Evolutionary conservation across 2,888 invertebrate genomes (phyloP).

Genomic region (Laothoe populi): DNA sequence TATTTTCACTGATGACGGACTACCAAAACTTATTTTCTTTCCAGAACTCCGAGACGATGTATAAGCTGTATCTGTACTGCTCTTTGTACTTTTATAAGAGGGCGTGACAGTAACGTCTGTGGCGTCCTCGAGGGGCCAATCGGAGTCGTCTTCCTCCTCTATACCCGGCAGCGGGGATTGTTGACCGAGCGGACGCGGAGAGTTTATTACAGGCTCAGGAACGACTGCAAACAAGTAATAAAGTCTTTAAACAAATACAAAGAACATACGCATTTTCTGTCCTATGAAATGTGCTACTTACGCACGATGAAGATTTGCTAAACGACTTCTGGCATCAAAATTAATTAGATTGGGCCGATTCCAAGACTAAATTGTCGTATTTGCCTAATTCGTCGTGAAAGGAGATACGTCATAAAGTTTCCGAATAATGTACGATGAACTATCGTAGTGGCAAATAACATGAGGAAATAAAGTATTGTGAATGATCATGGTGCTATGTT

Average conservation of each 20-base stretch:
- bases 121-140: conserved; percentile 82
- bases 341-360: conserved; percentile 43
- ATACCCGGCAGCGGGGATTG: conserved; percentile 92
- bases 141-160: conserved; percentile 92
- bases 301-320: conserved; percentile 49
- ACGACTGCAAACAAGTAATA: conserved; percentile 79
- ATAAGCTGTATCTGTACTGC: conserved; percentile 80
- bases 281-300: conserved; percentile 37
- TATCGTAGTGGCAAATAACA: background rate
- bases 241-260: conserved; percentile 52
- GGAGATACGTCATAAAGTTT: conserved; percentile 14
- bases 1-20: conserved; percentile 86
- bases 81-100: conserved; percentile 80
- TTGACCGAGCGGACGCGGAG: conserved; percentile 86
- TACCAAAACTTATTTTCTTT: conserved; percentile 81
- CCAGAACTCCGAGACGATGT: conserved; percentile 79
- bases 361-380: conserved; percentile 43
- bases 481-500: background rate
- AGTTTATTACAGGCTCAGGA: conserved; percentile 81
- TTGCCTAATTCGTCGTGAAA: conserved; percentile 38
- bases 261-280: conserved; percentile 30
- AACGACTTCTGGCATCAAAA: conserved; percentile 48
- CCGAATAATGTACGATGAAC: conserved; percentile 14
- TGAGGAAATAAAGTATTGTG: background rate
- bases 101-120: conserved; percentile 79